phyloP scores from a whole-genome alignment of 2,113 vertebrate genomes.

The Crotalus tigris region DNA sequence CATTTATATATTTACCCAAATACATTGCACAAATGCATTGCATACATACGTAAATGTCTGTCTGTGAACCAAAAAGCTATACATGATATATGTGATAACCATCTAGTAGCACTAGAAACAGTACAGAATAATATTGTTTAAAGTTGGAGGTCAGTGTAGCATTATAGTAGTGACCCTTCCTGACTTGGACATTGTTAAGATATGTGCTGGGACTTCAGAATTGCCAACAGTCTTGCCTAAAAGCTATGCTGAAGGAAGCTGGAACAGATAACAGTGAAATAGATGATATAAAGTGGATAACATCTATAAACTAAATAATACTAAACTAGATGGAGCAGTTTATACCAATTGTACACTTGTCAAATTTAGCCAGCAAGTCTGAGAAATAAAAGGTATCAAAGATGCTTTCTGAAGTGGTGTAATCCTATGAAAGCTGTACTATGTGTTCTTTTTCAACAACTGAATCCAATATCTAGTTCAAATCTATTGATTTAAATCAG shows the following conservation, averaged over 20 bases:
- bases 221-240: neutral
- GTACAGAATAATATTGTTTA: neutral
- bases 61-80: neutral
- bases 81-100: neutral
- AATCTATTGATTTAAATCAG: neutral
- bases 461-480: neutral
- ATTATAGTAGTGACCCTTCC: neutral
- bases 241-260: neutral
- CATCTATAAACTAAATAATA: neutral
- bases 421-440: neutral
- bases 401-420: neutral
- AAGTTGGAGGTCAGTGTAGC: neutral
- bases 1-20: neutral
- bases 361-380: neutral
- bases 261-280: neutral
- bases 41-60: neutral
- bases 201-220: neutral
- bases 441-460: neutral
- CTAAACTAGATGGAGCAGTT: neutral
- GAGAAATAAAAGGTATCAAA: neutral
- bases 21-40: neutral
- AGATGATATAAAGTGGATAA: neutral
- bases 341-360: neutral
- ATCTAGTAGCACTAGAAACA: neutral
- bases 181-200: neutral